Base-by-base conservation (phyloP, 2,888 invertebrate genomes). In the Ellobium chinense region DNA sequence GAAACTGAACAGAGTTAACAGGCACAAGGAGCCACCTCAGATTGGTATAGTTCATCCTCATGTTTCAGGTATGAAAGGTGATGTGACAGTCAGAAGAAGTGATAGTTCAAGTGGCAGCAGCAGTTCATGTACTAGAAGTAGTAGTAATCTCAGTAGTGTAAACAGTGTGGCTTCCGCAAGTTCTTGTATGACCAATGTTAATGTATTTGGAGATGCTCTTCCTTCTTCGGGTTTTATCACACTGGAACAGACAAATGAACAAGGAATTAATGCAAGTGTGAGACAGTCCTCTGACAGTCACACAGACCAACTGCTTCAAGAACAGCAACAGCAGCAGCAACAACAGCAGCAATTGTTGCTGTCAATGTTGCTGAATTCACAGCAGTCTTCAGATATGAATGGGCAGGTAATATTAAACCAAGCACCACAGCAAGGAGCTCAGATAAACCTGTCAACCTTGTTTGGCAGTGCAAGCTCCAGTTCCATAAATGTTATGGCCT, bases 31-130 rank as follows among this genome's bases (percentile, higher is more conserved):
- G 2, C 78, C 69, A 46, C 78, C 70, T 12, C 78, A 63, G 24
- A 63, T 78, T 24, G 78, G 69, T 7, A 78, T 78, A 31, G 78
- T 78, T 1, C 66, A 70, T 46, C 78, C 78, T 1, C 68, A 78
- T 60, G 34, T 77, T 5, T 66, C 75, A 34, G 62, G 73, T 7
- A 56, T 56, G 56, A 70, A 70, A 56, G 58, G 56, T 31, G n/a
- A n/a, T n/a, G n/a, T n/a, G n/a, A n/a, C n/a, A n/a, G n/a, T n/a
- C n/a, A n/a, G n/a, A n/a, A n/a, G n/a, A n/a, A n/a, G n/a, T 31
- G 69, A 54, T 4, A 54, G 29, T 46, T 1, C 46, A 27, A 18
- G 12, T 21, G 18, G 46, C 54, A 27, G 7, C 46, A 69, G 29
- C 24, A 66, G 24, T 24, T 14, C 29, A 14, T 63, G 31, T 24